phyloP scores from a whole-genome alignment of 2,797 vertebrate genomes.

The Naso thynnoides region DNA sequence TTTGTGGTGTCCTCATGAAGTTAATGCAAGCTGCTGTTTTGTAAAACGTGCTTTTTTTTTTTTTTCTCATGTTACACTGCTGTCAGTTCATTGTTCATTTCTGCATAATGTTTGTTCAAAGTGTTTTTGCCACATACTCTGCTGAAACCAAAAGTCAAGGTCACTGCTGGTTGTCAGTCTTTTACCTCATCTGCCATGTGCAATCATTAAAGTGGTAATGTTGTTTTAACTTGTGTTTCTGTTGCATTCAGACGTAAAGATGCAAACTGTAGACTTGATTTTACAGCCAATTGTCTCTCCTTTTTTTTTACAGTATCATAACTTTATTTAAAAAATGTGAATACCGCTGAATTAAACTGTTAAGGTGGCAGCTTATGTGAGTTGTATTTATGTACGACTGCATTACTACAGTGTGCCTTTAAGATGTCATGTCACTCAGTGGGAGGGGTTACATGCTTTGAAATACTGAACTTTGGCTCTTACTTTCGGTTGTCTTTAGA shows the following conservation, averaged over 20 bases:
- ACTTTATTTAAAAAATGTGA: neutral
- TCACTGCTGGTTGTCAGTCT: slow-evolving; percentile 12
- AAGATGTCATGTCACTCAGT: neutral
- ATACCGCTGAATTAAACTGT: neutral
- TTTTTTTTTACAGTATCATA: neutral
- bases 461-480: slow-evolving; percentile 14
- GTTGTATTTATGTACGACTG: neutral
- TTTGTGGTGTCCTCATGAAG: neutral
- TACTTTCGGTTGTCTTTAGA: slow-evolving; percentile 17
- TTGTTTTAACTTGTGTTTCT: neutral
- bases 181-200: slow-evolving; percentile 51
- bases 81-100: neutral
- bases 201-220: slow-evolving; percentile 45
- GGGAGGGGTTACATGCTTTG: slow-evolving; percentile 4
- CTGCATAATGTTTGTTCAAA: neutral
- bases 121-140: neutral
- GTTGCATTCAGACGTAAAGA: neutral
- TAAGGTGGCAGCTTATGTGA: neutral
- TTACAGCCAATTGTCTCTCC: neutral
- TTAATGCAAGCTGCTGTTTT: neutral
- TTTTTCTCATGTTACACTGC: neutral
- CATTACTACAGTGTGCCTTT: slow-evolving; percentile 3
- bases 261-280: neutral
- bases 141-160: slow-evolving; percentile 23
- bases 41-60: no score